Percentiles rank a stretch among this genome's conserved stretches.
phyloP scores from a whole-genome alignment of 2,888 invertebrate genomes.

The Rambutsinella grinnellia region DNA sequence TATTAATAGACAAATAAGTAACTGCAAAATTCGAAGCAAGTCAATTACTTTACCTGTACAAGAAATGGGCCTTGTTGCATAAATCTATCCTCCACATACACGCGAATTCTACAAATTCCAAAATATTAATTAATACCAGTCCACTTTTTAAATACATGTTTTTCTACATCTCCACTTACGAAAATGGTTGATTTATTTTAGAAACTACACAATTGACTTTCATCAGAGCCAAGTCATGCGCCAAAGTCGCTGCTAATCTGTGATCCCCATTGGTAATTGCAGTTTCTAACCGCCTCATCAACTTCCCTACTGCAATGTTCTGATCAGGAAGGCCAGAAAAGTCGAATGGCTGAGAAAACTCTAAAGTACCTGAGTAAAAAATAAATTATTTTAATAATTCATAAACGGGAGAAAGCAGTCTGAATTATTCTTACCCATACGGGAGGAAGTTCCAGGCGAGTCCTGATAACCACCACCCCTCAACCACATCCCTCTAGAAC shows the following conservation, averaged over 20 bases:
- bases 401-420: neutral
- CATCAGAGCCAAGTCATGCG: conserved; percentile 81
- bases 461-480: conserved; percentile 4
- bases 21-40: neutral
- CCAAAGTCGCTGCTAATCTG: conserved; percentile 81
- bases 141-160: conserved; percentile 3
- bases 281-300: conserved; percentile 80
- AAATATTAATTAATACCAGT: neutral
- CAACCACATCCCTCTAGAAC: conserved; percentile 14
- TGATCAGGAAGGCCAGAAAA: conserved; percentile 64
- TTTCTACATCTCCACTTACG: no score
- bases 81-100: conserved; percentile 85
- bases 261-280: conserved; percentile 85
- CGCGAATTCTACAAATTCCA: conserved; percentile 75
- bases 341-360: neutral
- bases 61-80: conserved; percentile 86
- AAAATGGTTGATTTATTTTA: conserved; percentile 67
- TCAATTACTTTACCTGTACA: conserved; percentile 53
- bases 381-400: neutral
- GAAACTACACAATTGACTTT: conserved; percentile 82
- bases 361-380: conserved; percentile 26
- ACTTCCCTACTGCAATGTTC: conserved; percentile 75
- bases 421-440: conserved; percentile 12
- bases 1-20: no score
- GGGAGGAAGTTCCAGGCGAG: conserved; percentile 25